Percentiles rank a stretch among this genome's conserved stretches.
Conservation (phyloP, 2,888 invertebrate genomes). For the Tetheella fluctuosa region DNA sequence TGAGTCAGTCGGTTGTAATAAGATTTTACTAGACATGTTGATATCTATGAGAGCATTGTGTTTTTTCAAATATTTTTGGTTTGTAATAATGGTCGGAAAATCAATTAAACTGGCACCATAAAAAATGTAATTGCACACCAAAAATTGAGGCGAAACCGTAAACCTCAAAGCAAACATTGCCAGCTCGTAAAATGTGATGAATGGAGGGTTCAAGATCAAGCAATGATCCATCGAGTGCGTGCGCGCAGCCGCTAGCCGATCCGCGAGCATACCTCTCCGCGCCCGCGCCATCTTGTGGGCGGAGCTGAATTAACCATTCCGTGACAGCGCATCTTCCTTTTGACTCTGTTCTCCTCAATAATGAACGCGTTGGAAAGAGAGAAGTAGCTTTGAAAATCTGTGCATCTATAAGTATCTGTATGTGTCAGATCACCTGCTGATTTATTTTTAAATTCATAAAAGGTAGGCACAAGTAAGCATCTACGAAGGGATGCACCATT, state of each 20-base stretch:
- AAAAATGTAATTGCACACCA: constrained; percentile 64
- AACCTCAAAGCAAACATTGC: constrained; percentile 67
- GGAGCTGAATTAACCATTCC: constrained; percentile 42
- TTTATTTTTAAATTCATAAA: constrained; percentile 11
- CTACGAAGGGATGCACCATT: not conserved
- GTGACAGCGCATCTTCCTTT: constrained; percentile 52
- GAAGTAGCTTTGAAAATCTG: constrained; percentile 39
- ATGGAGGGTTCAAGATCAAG: constrained; percentile 76
- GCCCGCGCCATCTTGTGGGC: constrained; percentile 76
- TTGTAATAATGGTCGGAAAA: constrained; percentile 48
- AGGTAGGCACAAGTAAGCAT: not conserved
- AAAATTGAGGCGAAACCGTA: constrained; percentile 75
- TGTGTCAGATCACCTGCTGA: constrained; percentile 3
- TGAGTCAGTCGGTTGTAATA: not conserved
- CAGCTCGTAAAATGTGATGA: constrained; percentile 75
- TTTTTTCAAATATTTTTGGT: constrained; percentile 42
- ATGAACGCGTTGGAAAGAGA: constrained; percentile 59
- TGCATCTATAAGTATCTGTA: constrained; percentile 23
- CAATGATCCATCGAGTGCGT: constrained; percentile 49
- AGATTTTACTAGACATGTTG: constrained; percentile 17
- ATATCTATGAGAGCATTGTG: constrained; percentile 29
- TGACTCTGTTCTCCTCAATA: constrained; percentile 40
- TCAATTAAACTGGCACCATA: constrained; percentile 57
- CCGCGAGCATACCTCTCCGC: constrained; percentile 21
- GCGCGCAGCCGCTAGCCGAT: constrained; percentile 38